These are phyloP conservation scores for Cladorhizidae sp. DNA, from an alignment of 37 sponge, comb jelly and placozoan species.

Conservation along the genomic window DNA sequence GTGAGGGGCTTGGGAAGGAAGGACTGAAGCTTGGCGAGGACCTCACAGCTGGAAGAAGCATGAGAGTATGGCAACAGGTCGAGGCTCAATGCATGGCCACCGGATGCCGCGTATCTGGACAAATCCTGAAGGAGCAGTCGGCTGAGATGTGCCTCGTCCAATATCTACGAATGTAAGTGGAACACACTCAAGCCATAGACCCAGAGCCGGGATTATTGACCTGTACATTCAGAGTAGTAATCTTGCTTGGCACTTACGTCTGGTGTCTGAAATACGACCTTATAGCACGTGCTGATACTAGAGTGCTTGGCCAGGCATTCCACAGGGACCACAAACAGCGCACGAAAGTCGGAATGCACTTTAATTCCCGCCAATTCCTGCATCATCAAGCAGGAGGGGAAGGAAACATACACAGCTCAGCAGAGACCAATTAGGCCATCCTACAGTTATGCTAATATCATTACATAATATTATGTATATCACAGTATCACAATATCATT, in stretches of 20 bases:
- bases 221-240: neutral
- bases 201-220: no score
- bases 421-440: no score
- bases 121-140: constrained; percentile 3
- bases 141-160: neutral
- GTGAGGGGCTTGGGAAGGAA: constrained; percentile 23
- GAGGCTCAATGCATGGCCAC: neutral
- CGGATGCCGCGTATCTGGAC: neutral
- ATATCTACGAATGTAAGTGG: neutral
- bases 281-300: neutral
- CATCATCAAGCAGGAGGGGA: neutral
- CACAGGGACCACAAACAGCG: constrained; percentile 19
- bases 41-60: no score
- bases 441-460: no score
- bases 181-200: no score
- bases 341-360: constrained; percentile 1
- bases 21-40: constrained; percentile 7
- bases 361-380: neutral
- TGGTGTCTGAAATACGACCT: neutral
- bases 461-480: no score
- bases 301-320: neutral
- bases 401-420: no score
- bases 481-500: no score
- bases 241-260: neutral
- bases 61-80: neutral